These are phyloP conservation scores for Antechinus stuartii DNA, from an alignment of 2,113 vertebrate species.

Conservation along the genomic window DNA sequence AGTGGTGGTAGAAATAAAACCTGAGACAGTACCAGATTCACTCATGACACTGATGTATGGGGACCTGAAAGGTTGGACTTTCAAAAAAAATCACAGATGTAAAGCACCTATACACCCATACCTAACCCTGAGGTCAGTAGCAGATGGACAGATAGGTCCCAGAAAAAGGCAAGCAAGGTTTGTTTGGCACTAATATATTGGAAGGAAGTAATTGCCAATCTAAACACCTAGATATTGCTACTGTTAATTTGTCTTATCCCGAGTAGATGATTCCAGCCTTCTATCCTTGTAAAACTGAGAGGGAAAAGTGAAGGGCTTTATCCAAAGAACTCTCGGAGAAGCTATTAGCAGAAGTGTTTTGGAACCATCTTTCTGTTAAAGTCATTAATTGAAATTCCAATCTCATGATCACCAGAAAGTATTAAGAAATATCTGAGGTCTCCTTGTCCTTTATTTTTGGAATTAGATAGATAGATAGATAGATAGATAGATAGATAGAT, in stretches of 20 bases:
- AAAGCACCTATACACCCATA: neutral
- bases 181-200: neutral
- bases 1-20: neutral
- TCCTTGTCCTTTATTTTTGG: neutral
- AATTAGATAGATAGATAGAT: neutral
- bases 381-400: neutral
- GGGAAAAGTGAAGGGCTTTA: neutral
- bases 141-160: neutral
- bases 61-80: neutral
- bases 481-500: neutral
- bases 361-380: neutral
- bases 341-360: neutral
- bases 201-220: neutral
- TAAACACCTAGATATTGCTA: neutral
- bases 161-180: neutral
- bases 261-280: neutral
- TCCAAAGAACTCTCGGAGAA: neutral
- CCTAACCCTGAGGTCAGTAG: neutral
- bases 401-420: neutral
- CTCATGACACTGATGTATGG: neutral
- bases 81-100: neutral
- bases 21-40: neutral
- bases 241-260: neutral
- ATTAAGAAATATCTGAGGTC: neutral
- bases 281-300: neutral